Evolutionary conservation across 2,113 vertebrate genomes (phyloP), one percentile per base, ranked within the genome.

Genomic region (Pygoscelis adeliae): DNA sequence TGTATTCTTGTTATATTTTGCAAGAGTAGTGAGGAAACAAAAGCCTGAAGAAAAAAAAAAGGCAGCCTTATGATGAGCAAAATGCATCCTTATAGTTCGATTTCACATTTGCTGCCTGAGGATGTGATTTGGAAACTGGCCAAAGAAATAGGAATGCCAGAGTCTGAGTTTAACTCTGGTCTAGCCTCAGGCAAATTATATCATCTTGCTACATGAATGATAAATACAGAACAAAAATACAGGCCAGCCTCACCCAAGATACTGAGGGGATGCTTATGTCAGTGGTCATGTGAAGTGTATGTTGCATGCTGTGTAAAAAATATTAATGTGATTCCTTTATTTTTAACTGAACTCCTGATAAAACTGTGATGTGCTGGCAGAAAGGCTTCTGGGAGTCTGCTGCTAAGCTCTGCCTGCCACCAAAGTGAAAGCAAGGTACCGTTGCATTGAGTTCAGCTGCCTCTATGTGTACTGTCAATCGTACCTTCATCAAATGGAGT

Each of bases 101-200:
- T 95, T 92, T 88, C 52, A 85, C 1, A 2, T 94, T 90, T 72
- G 4, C 26, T 96, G 58, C 52, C 71, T 65, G 46, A 83, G 62
- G 62, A 88, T 71, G 21, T 30, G 22, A 52, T 95, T 83, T 92
- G 88, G 78, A 90, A 91, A 38, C 7, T 61, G 44, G 49, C 56
- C 82, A 88, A 90, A 42, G 29, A 76, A 83, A 49, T 5, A 72
- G 18, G 5, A 79, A 72, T 67, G 25, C 15, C 40, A n/a, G 23
- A 90, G 32, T 87, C 34, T 72, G 66, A 80, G 25, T 89, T 84
- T 71, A 91, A 58, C 26, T 87, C 23, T 55, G 47, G 6, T 82
- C 32, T 76, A 91, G 61, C 47, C 61, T 90, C 15, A 83, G 65
- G 81, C 25, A 90, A 90, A 34, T 71, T 66, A 9, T 93, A 59